Base-by-base conservation (phyloP, 1,140 invertebrate genomes). In the Scaptomyza hsui region DNA sequence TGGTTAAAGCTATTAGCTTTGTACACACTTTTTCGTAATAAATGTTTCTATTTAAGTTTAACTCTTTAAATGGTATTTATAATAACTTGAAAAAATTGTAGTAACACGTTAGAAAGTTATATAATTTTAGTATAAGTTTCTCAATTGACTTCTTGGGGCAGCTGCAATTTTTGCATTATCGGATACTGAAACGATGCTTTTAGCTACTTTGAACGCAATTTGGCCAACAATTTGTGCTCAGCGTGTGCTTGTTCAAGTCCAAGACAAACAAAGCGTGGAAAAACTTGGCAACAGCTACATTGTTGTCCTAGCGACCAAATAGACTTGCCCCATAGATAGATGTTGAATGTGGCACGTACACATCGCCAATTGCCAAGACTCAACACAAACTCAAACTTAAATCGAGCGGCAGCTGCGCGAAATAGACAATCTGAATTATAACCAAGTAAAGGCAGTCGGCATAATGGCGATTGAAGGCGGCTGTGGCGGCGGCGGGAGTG, bases 341-440 rank as follows among this genome's bases (percentile, higher is more conserved):
- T 57, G 39, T 65, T 57, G 44, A 52, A 49, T 59, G 61, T 44
- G 26, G 79, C 64, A 72, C 73, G 72, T 74, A 74, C 68, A 74
- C 26, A 60, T 41, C 37, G 69, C 48, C 81, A 85, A 85, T 85
- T 85, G 73, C 64, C 81, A 86, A 73, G 29, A 56, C 69, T 68
- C 29, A 35, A 53, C 47, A 57, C 19, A 32, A 48, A 51, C 44
- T 47, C 32, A 72, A 78, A 65, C 73, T 86, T 70, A 88, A 86
- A 81, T 88, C 81, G 77, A 71, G 82, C 70, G 77, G 81, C 82
- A 86, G 81, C 82, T 86, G 81, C 78, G 81, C 77, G 82, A 81
- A 86, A 86, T 86, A 82, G 82, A 86, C 81, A 86, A 85, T 86
- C 79, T 80, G 65, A 85, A 85, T 85, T 85, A 85, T 85, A 78